Percentiles rank a stretch among this genome's conserved stretches.
Conservation (phyloP, 2,113 vertebrate species). For the Lagopus leucura region DNA sequence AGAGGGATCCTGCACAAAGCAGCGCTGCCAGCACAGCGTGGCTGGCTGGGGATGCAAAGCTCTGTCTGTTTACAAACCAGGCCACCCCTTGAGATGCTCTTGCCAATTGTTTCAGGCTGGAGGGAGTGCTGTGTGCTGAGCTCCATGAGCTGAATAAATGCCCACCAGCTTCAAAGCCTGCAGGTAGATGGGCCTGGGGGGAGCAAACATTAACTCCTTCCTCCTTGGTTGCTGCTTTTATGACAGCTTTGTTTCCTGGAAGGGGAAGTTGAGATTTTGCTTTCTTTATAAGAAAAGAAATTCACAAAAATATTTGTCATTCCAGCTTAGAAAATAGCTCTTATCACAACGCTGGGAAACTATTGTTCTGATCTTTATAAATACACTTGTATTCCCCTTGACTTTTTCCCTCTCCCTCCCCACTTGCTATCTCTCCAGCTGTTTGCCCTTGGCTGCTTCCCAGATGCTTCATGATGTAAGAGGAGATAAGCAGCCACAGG, state of each 20-base stretch:
- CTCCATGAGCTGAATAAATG: background rate
- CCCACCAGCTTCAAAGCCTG: background rate
- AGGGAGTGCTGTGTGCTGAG: background rate
- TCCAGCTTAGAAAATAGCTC: background rate
- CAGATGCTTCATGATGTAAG: conserved; percentile 16
- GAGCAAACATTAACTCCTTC: background rate
- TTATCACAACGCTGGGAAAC: conserved; percentile 53
- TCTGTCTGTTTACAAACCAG: conserved; percentile 42
- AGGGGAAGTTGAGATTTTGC: background rate
- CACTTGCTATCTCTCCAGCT: conserved; percentile 36
- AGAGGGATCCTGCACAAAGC: conserved; percentile 19
- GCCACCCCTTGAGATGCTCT: conserved; percentile 53
- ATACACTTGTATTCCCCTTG: conserved; percentile 63
- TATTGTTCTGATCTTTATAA: conserved; percentile 72
- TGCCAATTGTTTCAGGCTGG: conserved; percentile 10
- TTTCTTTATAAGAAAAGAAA: background rate
- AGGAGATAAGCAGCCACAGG: conserved; percentile 29
- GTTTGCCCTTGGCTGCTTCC: conserved; percentile 67
- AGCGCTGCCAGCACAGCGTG: conserved; percentile 42
- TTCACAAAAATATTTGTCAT: background rate
- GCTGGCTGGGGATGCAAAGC: conserved; percentile 60
- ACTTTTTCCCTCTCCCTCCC: conserved; percentile 54
- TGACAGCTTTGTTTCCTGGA: background rate
- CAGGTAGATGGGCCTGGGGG: background rate
- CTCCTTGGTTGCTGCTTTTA: background rate